Conservation (phyloP, 2,797 vertebrate species). For the Sebastes paucispinis region DNA sequence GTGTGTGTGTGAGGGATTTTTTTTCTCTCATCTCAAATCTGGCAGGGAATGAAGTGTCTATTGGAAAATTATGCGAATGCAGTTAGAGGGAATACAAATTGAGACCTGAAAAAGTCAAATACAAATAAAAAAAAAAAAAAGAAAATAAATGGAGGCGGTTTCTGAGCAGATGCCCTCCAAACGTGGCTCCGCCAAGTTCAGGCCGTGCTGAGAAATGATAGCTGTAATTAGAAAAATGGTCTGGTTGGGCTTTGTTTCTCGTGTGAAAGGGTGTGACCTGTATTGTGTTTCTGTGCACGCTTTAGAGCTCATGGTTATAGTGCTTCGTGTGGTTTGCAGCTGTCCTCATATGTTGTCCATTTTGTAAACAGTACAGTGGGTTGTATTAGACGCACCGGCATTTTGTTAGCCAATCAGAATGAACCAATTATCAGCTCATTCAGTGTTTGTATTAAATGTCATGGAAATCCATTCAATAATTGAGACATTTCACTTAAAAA, state of each 20-base stretch:
- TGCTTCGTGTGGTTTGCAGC: constrained; percentile 10
- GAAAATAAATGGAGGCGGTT: constrained; percentile 34
- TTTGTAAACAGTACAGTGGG: background rate
- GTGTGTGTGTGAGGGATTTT: background rate
- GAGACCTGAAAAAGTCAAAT: constrained; percentile 61
- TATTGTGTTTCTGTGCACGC: constrained; percentile 35
- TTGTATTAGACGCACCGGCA: background rate
- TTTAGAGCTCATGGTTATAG: background rate
- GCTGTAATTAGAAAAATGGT: constrained; percentile 53
- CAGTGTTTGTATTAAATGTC: background rate
- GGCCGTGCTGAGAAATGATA: constrained; percentile 43
- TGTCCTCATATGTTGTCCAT: constrained; percentile 10
- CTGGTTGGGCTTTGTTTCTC: constrained; percentile 34
- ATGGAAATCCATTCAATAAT: background rate
- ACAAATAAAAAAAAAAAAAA: constrained; percentile 35
- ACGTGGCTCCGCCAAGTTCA: constrained; percentile 3
- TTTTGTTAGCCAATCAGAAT: background rate
- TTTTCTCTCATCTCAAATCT: constrained; percentile 49
- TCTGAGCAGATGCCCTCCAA: constrained; percentile 51
- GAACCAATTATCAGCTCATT: background rate
- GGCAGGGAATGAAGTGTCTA: constrained; percentile 72
- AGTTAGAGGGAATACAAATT: constrained; percentile 52
- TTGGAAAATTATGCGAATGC: constrained; percentile 75
- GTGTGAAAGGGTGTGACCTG: constrained; percentile 22
- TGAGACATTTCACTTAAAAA: background rate